Evolutionary conservation across 2,888 invertebrate species (phyloP).

Genomic region (Cyclophora punctaria): DNA sequence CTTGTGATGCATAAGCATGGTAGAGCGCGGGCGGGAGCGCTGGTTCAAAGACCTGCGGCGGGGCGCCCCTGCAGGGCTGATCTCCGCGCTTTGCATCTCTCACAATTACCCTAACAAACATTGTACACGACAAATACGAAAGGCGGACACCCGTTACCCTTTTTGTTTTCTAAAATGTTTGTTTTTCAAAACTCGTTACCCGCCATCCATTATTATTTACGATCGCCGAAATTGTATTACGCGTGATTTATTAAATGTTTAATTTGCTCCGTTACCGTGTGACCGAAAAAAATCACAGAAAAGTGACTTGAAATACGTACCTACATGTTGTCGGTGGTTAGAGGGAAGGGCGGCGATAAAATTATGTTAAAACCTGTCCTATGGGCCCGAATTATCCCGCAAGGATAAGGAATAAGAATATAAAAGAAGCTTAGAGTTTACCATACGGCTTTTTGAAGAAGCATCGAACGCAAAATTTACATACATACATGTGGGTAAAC

Average conservation of each 20-base stretch:
- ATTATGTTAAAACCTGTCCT: constrained; percentile 73
- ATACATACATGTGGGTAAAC: constrained; percentile 60
- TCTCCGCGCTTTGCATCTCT: constrained; percentile 62
- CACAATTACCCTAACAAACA: constrained; percentile 60
- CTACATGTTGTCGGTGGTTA: constrained; percentile 13
- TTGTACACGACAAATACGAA: constrained; percentile 55
- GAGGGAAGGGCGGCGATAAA: constrained; percentile 58
- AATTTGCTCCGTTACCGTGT: constrained; percentile 44
- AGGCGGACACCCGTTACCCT: constrained; percentile 51
- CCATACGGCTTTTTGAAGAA: constrained; percentile 63
- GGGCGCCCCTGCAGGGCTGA: constrained; percentile 33
- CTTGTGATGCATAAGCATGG: constrained; percentile 6
- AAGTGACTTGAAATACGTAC: constrained; percentile 38
- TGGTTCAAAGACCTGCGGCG: constrained; percentile 48
- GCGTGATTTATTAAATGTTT: constrained; percentile 63
- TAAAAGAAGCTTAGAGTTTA: constrained; percentile 70
- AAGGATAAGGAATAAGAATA: constrained; percentile 71
- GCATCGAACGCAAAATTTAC: constrained; percentile 64
- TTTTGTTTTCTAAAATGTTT: constrained; percentile 60
- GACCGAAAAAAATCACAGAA: constrained; percentile 48
- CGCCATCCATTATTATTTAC: constrained; percentile 58
- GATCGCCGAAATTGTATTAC: constrained; percentile 54
- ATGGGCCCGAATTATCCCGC: constrained; percentile 68
- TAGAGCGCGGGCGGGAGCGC: constrained; percentile 3
- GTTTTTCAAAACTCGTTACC: constrained; percentile 64